phyloP scores from a whole-genome alignment of 2,113 vertebrate species.

The Microcebus jonahi region DNA sequence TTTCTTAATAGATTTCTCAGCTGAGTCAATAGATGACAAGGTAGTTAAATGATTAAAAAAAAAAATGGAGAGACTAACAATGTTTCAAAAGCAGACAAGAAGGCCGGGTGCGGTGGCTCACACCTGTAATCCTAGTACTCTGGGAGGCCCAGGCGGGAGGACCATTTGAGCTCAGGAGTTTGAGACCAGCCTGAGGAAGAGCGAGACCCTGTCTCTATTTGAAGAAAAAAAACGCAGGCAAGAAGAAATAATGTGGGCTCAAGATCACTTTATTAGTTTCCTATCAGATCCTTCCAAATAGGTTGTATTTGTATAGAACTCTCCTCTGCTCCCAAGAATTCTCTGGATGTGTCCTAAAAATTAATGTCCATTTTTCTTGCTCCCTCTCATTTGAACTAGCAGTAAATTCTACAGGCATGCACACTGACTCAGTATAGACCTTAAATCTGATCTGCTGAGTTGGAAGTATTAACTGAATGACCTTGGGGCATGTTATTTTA shows the following conservation, averaged over 20 bases:
- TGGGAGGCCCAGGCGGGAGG: no score
- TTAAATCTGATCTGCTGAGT: background rate
- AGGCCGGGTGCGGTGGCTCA: background rate
- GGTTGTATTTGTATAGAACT: background rate
- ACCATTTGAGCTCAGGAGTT: no score
- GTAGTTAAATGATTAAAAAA: background rate
- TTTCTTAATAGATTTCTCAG: constrained; percentile 48
- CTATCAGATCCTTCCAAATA: background rate
- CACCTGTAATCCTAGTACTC: no score
- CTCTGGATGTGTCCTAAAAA: background rate
- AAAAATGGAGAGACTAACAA: background rate
- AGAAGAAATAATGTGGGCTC: constrained; percentile 11
- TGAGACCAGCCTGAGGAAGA: no score
- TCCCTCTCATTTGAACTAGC: background rate
- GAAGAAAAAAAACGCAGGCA: background rate
- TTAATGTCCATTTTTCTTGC: background rate
- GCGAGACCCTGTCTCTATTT: no score
- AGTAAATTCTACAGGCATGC: background rate
- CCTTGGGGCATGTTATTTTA: background rate
- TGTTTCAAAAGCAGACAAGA: constrained; percentile 28
- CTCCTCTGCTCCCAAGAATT: background rate
- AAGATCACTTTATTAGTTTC: background rate
- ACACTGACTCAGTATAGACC: background rate
- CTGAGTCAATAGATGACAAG: background rate
- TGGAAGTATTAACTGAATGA: constrained; percentile 2